Evolutionary conservation across 2,797 vertebrate genomes (phyloP), one percentile per base, ranked within the genome.

Genomic region (Cyclura pinguis): DNA sequence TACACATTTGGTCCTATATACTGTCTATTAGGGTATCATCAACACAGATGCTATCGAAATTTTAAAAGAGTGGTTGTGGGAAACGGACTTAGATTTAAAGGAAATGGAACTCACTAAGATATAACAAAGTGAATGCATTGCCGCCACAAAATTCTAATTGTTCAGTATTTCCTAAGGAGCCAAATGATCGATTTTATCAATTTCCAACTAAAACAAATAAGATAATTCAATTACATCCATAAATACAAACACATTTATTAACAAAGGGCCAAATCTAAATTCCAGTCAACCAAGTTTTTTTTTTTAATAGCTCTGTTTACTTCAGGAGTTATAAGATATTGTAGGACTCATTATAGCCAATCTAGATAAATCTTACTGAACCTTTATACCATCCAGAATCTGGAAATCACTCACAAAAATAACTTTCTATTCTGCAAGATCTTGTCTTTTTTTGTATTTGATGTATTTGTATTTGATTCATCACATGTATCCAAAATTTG

Each of bases 11-110:
- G 52, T 59, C 24, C 38, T 57, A 27, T 77, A 9, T 47, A 77
- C 32, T 42, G 14, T 16, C n/a, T 59, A n/a, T 38, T 24, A 24
- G 20, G 6, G 6, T 85, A 47, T 38, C 55, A 85, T 74, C 6
- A 55, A 10, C 47, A 38, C 6, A 47, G 35, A 59, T 7, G 42
- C 35, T 42, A 73, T 6, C 8, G 13, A 57, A 29, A 2, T 67
- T 67, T 67, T 29, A 2, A 67, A 67, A 67, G 62, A 10, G 6
- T 42, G 29, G 14, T 64, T 86, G 52, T 59, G 52, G 7, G 8
- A 86, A 77, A 52, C 27, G 77, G 35, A 7, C 35, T 62, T 77
- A 62, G n/a, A 57, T 55, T 86, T 76, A 59, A 86, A 86, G 72
- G 55, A 7, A 38, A 38, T 86, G 24, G n/a, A 22, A 76, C 9